Evolutionary conservation across 2,797 vertebrate species (phyloP), one percentile per base, ranked within the genome.

Genomic region (Fundulus diaphanus): DNA sequence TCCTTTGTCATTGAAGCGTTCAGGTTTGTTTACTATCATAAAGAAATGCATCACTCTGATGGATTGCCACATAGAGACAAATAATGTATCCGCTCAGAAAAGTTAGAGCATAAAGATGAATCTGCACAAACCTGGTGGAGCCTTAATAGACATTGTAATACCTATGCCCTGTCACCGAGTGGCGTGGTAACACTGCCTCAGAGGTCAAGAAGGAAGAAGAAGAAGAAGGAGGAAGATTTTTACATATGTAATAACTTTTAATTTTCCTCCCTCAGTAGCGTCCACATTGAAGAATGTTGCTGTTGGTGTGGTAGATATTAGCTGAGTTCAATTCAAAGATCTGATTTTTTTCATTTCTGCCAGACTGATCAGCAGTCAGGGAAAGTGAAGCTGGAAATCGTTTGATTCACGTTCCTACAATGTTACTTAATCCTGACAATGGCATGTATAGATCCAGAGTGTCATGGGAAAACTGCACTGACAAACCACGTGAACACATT

Each of bases 1-100:
- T 96, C 96, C 44, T 99, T 96, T 87, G 96, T 99, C 90, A 99
- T 99, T 73, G 98, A 99, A 77, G 98, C 98, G 24, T 99, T 99
- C 94, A 99, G 98, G 98, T 99, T 94, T 48, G 89, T 81, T 61
- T 70, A 59, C 70, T 31, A 15, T 2, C 40, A 54, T 18, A 56
- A 79, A 70, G n/a, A 54, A 54, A 54, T n/a, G 12, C 7, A 54
- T 2, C 24, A 54, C n/a, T 27, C 37, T 42, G 22, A 54, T n/a
- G n/a, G n/a, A n/a, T n/a, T n/a, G n/a, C n/a, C n/a, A n/a, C n/a
- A n/a, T n/a, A n/a, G n/a, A n/a, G n/a, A n/a, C n/a, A n/a, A n/a
- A n/a, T n/a, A n/a, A n/a, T n/a, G n/a, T n/a, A n/a, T n/a, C n/a
- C n/a, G n/a, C n/a, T n/a, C n/a, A n/a, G n/a, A n/a, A n/a, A n/a